Conservation (phyloP, 64 coral and sea anemone genomes). For the Montipora efflorescens region DNA sequence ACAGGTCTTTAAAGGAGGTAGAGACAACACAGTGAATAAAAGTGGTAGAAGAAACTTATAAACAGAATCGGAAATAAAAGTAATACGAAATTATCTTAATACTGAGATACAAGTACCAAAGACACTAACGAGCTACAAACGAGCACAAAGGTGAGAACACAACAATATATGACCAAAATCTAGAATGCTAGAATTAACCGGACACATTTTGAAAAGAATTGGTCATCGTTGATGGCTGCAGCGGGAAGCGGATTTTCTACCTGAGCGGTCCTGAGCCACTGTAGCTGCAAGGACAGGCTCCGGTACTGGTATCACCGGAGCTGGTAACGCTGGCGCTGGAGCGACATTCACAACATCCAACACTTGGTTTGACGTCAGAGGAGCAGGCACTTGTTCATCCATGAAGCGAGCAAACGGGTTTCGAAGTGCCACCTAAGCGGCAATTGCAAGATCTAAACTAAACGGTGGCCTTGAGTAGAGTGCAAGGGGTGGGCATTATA, state of each 20-base stretch:
- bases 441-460: background rate
- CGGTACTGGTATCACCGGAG: background rate
- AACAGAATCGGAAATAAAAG: too few relatives aligned
- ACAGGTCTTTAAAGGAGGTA: too few relatives aligned
- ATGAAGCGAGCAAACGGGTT: conserved; percentile 1
- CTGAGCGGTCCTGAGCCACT: background rate
- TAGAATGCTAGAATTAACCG: background rate
- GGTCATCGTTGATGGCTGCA: conserved; percentile 9
- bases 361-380: conserved; percentile 16
- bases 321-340: background rate
- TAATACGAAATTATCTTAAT: too few relatives aligned
- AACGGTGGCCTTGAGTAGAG: conserved; percentile 31
- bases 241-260: background rate
- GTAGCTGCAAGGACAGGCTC: conserved; percentile 34
- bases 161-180: background rate
- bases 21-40: too few relatives aligned
- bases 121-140: too few relatives aligned
- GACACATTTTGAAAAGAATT: background rate
- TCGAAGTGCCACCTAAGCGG: conserved; percentile 31
- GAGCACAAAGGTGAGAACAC: background rate
- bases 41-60: too few relatives aligned
- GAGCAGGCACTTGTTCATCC: conserved; percentile 17
- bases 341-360: conserved; percentile 3
- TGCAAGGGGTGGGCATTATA: background rate
- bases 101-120: too few relatives aligned